Base-by-base conservation (phyloP, 2,113 vertebrate species). In the Eleginops maclovinus region DNA sequence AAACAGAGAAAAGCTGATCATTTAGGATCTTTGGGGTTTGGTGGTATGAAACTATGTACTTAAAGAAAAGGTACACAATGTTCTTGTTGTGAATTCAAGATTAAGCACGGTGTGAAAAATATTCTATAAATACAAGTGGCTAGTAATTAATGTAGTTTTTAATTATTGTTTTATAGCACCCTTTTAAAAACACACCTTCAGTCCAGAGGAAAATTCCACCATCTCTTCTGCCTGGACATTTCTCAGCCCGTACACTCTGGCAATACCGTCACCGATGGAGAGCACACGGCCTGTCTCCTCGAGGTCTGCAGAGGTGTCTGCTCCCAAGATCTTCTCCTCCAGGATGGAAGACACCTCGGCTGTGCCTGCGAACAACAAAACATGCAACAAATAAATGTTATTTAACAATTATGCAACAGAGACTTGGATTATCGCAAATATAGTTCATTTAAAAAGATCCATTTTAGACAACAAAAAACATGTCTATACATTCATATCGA, bases 151-250 rank as follows among this genome's bases (percentile, higher is more conserved):
- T 50, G 12, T 50, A 19, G n/a, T 15, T 43, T 56, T 9, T 36
- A 36, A n/a, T 22, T 64, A n/a, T n/a, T n/a, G n/a, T n/a, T n/a
- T n/a, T n/a, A n/a, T n/a, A n/a, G n/a, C n/a, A n/a, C n/a, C n/a
- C n/a, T n/a, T n/a, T 76, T 21, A 17, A 15, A 6, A 5, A 77
- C 74, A 77, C 85, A 97, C 98, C 93, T 99, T 99, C 62, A 99
- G 91, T 2, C 98, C 98, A 72, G 98, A 99, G 36, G 98, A 99
- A 91, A 99, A 99, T 14, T 99, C 98, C 89, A 99, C 98, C 98
- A 99, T 99, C 94, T 99, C 98, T 83, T 99, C 98, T 22, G 98
- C 98, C 90, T 99, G 98, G 73, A 99, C 98, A 75, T 99, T 99
- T 77, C 97, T 97, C 17, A 99, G 93, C 0, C 98, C 98, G 0